Evolutionary conservation across 1,140 invertebrate species (phyloP).

Genomic region (Anastrepha obliqua): DNA sequence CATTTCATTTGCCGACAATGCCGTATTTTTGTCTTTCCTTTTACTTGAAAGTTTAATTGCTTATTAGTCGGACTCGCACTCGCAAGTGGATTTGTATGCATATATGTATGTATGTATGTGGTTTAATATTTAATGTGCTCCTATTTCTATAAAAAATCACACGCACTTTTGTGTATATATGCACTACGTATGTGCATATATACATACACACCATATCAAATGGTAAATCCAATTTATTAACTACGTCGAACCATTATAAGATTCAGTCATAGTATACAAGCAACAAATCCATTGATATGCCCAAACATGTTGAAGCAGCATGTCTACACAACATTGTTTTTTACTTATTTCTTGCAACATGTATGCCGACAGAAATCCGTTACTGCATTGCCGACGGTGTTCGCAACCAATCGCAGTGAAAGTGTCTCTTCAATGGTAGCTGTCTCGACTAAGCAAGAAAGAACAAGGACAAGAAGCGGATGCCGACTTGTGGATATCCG

Average conservation of each 20-base stretch:
- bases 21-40: background rate
- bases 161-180: background rate
- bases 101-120: background rate
- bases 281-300: too few species aligned
- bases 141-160: too few species aligned
- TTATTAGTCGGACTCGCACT: constrained; percentile 21
- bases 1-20: background rate
- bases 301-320: background rate
- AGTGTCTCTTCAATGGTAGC: background rate
- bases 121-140: background rate
- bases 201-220: background rate
- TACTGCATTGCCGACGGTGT: background rate
- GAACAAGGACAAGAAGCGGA: constrained; percentile 5
- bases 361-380: background rate
- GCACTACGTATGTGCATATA: background rate
- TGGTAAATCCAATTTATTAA: too few species aligned
- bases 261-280: too few species aligned
- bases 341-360: background rate
- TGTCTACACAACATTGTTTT: background rate
- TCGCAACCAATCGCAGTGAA: background rate
- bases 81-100: background rate
- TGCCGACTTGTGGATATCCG: constrained; percentile 1
- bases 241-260: too few species aligned
- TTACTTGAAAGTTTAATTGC: constrained; percentile 38
- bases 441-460: background rate